Evolutionary conservation across 2,113 vertebrate species (phyloP).

Genomic region (Lophotis ruficrista): DNA sequence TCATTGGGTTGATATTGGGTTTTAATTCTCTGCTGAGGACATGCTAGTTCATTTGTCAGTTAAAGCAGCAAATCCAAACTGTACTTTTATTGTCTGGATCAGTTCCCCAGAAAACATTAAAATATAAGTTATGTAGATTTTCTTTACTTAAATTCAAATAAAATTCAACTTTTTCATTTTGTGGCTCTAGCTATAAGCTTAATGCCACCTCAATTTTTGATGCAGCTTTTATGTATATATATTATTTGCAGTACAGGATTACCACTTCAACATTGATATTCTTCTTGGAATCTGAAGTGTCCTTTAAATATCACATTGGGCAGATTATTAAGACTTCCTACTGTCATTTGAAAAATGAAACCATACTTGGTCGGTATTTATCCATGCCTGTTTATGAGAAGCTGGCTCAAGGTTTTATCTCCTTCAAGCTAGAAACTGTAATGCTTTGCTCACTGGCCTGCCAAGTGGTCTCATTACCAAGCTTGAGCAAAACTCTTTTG

Average conservation of each 20-base stretch:
- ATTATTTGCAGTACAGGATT: slow-evolving; percentile 15
- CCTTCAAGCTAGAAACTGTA: slow-evolving; percentile 15
- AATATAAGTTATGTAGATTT: background rate
- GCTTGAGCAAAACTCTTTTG: slow-evolving; percentile 3
- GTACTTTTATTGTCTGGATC: background rate
- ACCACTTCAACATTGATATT: slow-evolving; percentile 27
- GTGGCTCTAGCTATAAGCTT: slow-evolving; percentile 15
- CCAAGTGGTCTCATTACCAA: slow-evolving; percentile 39
- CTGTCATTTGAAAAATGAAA: slow-evolving; percentile 55
- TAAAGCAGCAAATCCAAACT: slow-evolving; percentile 11
- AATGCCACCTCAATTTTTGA: background rate
- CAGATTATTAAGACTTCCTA: slow-evolving; percentile 62
- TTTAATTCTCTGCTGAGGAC: background rate
- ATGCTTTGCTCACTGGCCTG: slow-evolving; percentile 28
- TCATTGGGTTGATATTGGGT: background rate
- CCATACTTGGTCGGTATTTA: background rate
- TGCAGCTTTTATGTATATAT: slow-evolving; percentile 4
- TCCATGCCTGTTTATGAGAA: slow-evolving; percentile 18
- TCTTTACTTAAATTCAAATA: background rate
- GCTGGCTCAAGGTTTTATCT: slow-evolving; percentile 51
- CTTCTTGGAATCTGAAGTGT: slow-evolving; percentile 26
- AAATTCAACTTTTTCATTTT: background rate
- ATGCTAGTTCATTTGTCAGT: background rate
- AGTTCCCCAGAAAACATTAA: background rate
- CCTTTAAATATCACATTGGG: slow-evolving; percentile 34